Percentiles rank a stretch among this genome's conserved stretches.
Evolutionary conservation across 2,797 vertebrate genomes (phyloP).

Genomic region (Labeo calbasu): DNA sequence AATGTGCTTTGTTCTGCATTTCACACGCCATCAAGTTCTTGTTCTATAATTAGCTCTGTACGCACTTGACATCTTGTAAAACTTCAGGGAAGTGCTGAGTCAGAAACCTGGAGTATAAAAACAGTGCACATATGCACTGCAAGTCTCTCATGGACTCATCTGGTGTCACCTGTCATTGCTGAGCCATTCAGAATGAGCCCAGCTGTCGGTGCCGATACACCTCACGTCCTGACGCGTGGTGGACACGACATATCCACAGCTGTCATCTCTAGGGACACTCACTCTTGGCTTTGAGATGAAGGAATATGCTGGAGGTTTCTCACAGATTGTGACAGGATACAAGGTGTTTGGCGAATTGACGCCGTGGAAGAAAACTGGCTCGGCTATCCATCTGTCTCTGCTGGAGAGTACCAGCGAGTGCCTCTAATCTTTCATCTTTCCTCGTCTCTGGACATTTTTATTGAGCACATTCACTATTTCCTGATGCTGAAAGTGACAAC

Average conservation of each 20-base stretch:
- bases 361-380: slow-evolving; percentile 1
- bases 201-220: slow-evolving; percentile 27
- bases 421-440: slow-evolving; percentile 11
- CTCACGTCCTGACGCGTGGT: slow-evolving; percentile 21
- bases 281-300: slow-evolving; percentile 14
- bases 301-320: slow-evolving; percentile 24
- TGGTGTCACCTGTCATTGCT: slow-evolving; percentile 25
- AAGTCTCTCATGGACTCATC: slow-evolving; percentile 3
- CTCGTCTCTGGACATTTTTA: slow-evolving; percentile 8
- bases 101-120: background rate
- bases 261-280: slow-evolving; percentile 28
- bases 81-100: slow-evolving; percentile 25
- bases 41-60: slow-evolving; percentile 20
- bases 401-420: background rate
- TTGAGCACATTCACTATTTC: background rate
- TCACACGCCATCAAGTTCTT: slow-evolving; percentile 5
- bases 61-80: slow-evolving; percentile 12
- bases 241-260: slow-evolving; percentile 36
- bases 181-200: slow-evolving; percentile 4
- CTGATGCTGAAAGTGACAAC: background rate
- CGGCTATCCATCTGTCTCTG: slow-evolving; percentile 14
- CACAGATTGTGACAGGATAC: slow-evolving; percentile 40
- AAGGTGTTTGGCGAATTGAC: slow-evolving; percentile 25
- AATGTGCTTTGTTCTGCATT: slow-evolving; percentile 24
- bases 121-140: background rate